A percentile compares a stretch with the other conserved stretches of the same genome.
These are phyloP conservation scores for Atrina japonica DNA, from an alignment of 2,888 invertebrate species.

Conservation along the genomic window DNA sequence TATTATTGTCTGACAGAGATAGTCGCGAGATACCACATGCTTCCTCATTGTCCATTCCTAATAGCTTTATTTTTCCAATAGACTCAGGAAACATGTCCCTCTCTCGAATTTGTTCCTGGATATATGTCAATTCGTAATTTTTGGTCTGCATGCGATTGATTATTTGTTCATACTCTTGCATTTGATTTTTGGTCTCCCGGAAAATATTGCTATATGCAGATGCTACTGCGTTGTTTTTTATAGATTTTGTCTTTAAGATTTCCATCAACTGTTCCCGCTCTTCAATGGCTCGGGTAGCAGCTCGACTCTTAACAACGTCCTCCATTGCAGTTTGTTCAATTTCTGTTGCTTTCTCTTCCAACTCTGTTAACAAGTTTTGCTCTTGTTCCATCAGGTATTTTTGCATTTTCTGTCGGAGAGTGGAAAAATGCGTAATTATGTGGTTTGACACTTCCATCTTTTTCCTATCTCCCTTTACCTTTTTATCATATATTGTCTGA, in stretches of 20 bases:
- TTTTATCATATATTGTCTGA: background rate
- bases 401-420: constrained; percentile 20
- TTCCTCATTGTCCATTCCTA: background rate
- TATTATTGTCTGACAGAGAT: too few species aligned
- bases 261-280: constrained; percentile 4
- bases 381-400: constrained; percentile 19
- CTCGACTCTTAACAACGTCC: background rate
- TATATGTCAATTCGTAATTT: background rate
- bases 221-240: background rate
- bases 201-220: constrained; percentile 4
- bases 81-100: constrained; percentile 3
- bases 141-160: background rate
- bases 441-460: constrained; percentile 1
- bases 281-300: constrained; percentile 7
- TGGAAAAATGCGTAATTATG: constrained; percentile 14
- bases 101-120: background rate
- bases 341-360: background rate
- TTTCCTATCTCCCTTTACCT: background rate
- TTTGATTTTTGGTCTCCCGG: constrained; percentile 4
- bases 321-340: background rate
- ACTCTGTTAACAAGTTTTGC: background rate
- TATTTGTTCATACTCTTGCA: background rate
- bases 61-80: background rate
- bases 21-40: background rate
- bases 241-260: background rate